A percentile compares a stretch with the other conserved stretches of the same genome.
phyloP scores from a whole-genome alignment of 2,113 vertebrate genomes.

The Protobothrops mucrosquamatus region DNA sequence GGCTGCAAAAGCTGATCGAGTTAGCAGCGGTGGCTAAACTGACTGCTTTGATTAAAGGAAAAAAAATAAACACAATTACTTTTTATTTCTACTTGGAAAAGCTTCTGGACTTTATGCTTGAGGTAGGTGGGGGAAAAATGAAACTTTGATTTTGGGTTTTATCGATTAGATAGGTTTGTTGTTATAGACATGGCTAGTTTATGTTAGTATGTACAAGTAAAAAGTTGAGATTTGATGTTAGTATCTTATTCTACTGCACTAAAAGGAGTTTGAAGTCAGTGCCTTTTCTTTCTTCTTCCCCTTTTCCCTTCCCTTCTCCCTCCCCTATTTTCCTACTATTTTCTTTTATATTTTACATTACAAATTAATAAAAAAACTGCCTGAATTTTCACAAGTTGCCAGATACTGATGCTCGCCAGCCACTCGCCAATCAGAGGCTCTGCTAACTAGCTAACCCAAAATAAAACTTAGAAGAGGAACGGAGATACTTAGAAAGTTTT shows the following conservation, averaged over 20 bases:
- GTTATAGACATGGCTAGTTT: background rate
- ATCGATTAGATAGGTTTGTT: background rate
- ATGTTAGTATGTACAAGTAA: background rate
- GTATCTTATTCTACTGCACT: background rate
- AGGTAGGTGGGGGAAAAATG: background rate
- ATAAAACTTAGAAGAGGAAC: background rate
- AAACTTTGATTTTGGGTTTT: background rate
- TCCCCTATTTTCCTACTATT: background rate
- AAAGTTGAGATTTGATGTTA: no score
- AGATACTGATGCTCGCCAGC: background rate
- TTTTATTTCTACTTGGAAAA: background rate
- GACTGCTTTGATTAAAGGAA: background rate
- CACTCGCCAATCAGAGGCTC: background rate
- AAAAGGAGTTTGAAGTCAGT: fast-evolving
- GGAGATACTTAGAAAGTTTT: background rate
- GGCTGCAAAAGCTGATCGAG: background rate
- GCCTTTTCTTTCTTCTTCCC: background rate
- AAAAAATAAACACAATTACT: background rate
- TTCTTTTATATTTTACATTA: background rate
- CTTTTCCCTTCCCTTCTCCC: background rate
- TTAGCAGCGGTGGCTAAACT: background rate
- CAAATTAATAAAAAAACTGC: background rate
- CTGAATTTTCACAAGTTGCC: background rate
- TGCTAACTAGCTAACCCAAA: background rate
- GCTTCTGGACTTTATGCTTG: background rate